Base-by-base conservation (phyloP, 2,113 vertebrate genomes). In the Pterophyllum scalare region DNA sequence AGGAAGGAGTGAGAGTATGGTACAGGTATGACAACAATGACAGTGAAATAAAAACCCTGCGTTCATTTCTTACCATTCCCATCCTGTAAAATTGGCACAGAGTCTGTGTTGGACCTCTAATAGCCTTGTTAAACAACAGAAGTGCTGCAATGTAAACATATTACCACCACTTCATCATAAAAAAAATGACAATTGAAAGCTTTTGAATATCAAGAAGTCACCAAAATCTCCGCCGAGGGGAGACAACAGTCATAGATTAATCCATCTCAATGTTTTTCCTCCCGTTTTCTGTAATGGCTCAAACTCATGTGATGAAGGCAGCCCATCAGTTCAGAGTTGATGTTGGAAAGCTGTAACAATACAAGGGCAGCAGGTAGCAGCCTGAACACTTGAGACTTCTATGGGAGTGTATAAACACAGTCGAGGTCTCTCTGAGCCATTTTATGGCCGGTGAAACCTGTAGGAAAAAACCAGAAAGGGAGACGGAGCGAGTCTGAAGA, bases 361-460 rank as follows among this genome's bases (percentile, higher is more conserved):
- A 56, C 88, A 95, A 93, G 92, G 93, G 94, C 95, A 94, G 95
- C 96, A 94, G 59, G 94, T 93, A 93, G 91, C 93, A 90, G 96
- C 94, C 95, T 94, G 81, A 97, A 96, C 96, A 95, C 96, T 96
- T 95, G 94, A 93, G 95, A 96, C 96, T 96, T 94, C 92, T 59
- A 80, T 83, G 31, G 62, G 64, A 83, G 59, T 40, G 70, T 22
- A 46, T 54, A 77, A 84, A 31, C 89, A 92, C 80, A 14, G 89
- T 94, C 89, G 91, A 90, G 93, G 88, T 95, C 94, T 84, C 65
- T 92, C 89, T 84, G 76, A 80, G 46, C 80, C 89, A 80, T 84
- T 92, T 96, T 96, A 99, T 26, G 98, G 98, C 92, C 98, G 96
- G 82, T 99, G 98, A 95, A 99, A 99, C 96, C 98, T 99, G 90